Conservation (phyloP, 1,140 invertebrate species). For the Archegozetes longisetosus region DNA sequence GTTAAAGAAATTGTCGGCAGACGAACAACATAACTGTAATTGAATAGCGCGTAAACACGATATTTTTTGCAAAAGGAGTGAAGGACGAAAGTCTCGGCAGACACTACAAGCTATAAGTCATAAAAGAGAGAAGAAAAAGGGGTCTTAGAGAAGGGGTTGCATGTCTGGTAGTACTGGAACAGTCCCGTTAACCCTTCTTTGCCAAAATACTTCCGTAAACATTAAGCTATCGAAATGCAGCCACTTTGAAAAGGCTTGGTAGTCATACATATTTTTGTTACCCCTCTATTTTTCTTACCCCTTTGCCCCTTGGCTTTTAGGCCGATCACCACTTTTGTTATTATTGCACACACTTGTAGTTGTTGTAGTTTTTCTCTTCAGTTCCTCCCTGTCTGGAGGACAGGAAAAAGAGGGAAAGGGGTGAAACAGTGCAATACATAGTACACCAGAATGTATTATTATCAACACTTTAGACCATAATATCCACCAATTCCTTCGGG, state of each 20-base stretch:
- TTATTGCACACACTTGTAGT: not conserved
- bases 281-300: not conserved
- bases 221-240: not conserved
- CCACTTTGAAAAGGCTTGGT: too few species aligned
- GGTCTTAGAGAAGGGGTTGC: not conserved
- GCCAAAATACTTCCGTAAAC: not conserved
- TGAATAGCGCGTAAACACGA: too few species aligned
- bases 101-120: too few species aligned
- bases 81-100: too few species aligned
- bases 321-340: not conserved
- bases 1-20: too few species aligned
- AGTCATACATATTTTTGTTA: not conserved
- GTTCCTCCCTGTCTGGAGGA: not conserved
- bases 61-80: too few species aligned
- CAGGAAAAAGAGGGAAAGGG: not conserved
- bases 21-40: too few species aligned
- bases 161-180: not conserved
- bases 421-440: not conserved
- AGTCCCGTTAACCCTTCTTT: not conserved
- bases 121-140: not conserved
- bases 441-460: not conserved
- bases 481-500: not conserved
- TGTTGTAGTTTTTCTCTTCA: not conserved
- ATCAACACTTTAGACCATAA: not conserved
- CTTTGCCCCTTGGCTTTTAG: not conserved